These are phyloP conservation scores for Aromia moschata DNA, from an alignment of 2,888 invertebrate genomes.

Conservation along the genomic window DNA sequence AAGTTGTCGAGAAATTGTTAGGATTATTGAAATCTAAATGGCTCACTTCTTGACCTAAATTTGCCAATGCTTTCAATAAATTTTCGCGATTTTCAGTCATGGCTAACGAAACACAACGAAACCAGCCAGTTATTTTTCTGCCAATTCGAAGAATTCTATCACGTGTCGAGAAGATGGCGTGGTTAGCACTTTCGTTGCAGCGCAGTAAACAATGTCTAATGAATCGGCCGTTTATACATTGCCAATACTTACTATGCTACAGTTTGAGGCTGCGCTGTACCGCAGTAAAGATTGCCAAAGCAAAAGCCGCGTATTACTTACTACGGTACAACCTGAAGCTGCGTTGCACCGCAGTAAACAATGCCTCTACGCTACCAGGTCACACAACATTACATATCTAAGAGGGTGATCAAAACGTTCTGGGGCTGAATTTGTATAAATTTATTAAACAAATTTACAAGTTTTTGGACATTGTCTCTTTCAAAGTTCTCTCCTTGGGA, in stretches of 20 bases:
- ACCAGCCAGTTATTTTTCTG: slow-evolving; percentile 4
- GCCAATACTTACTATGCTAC: slow-evolving; percentile 2
- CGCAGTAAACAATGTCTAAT: background rate
- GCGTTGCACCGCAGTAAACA: background rate
- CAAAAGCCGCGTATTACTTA: slow-evolving; percentile 1
- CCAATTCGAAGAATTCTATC: background rate
- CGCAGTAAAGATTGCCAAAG: slow-evolving; percentile 1
- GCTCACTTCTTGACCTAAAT: background rate
- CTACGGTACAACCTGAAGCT: background rate
- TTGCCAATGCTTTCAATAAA: background rate
- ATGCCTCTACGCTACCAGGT: background rate
- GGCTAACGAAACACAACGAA: background rate
- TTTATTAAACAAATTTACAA: too few relatives aligned
- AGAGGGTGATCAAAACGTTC: too few relatives aligned
- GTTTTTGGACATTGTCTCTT: too few relatives aligned
- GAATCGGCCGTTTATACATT: background rate
- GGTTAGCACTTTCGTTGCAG: background rate
- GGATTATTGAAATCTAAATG: background rate
- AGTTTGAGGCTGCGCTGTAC: slow-evolving; percentile 2
- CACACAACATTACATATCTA: too few relatives aligned
- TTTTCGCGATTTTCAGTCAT: background rate
- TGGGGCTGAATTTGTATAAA: too few relatives aligned
- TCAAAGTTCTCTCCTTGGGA: too few relatives aligned
- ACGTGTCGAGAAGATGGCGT: background rate
- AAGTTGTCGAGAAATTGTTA: background rate